Evolutionary conservation across 2,113 vertebrate species (phyloP), one percentile per base, ranked within the genome.

Genomic region (Gopherus evgoodei): DNA sequence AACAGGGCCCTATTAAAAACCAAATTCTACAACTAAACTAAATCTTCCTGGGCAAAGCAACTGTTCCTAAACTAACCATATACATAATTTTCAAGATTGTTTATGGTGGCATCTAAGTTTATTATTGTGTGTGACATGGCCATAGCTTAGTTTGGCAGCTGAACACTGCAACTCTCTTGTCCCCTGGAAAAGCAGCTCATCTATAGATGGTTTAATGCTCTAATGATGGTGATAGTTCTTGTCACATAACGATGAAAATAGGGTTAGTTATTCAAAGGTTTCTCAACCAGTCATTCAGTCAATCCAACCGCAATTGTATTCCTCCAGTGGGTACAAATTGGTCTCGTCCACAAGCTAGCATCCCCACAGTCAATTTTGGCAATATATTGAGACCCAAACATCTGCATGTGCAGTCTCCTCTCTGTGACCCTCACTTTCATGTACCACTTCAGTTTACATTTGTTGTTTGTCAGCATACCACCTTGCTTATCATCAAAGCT

Each of bases 1-100:
- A 97, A 98, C 96, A 97, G 94, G 96, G 93, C 93, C 93, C 97
- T 88, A 90, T 94, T 83, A 97, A 97, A 97, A 97, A 95, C 84
- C 91, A 96, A 93, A 88, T 96, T 96, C 91, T 96, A 88, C 93
- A 97, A 95, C 87, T 95, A 88, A 97, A 95, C 94, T 96, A 88
- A 96, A 97, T 96, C 94, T 97, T 90, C 79, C 86, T 90, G 89
- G 54, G 94, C 94, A 95, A 96, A 95, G 89, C 94, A 95, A 96
- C 87, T 93, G 86, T 96, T 96, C 92, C 87, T 92, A 91, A 95
- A 91, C 8, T 29, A 87, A 90, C 25, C 76, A 53, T 11, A 54
- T 53, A 65, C 31, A 13, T 56, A 9, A 86, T 95, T 86, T 81
- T 91, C 1, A 0, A 81, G 81, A 88, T 82, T 91, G 76, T 79